Base-by-base conservation (phyloP, 2,888 invertebrate genomes). In the Chrysotoxum bicinctum region DNA sequence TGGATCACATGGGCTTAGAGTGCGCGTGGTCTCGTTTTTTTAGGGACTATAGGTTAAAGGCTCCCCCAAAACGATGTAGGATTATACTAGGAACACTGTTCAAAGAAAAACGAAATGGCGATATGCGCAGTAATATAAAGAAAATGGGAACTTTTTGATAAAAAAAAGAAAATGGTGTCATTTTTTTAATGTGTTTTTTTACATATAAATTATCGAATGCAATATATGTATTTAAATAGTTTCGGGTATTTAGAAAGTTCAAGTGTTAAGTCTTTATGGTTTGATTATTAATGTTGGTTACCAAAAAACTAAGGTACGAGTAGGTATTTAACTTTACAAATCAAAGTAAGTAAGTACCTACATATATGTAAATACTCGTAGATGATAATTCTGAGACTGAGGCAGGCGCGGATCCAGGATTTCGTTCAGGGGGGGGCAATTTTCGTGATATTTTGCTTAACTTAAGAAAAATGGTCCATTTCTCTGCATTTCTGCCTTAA, bases 101-200 rank as follows among this genome's bases (percentile, higher is more conserved):
- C 3, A 50, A 43, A 3, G 32, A 3, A 54, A 8, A 23, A 32
- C 43, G 35, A 40, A 52, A 23, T 62, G 40, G 21, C 12, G 66
- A 66, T 76, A 9, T 79, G 83, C 83, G 83, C 83, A 84, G 52
- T 60, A 30, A 66, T 62, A 40, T 16, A 45, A n/a, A 6, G 30
- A 74, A 62, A 68, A 56, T 80, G 62, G 54, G 16, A 69, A n/a
- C 74, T 64, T 43, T 73, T 48, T 48, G 19, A 30, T 32, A 69
- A 23, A 68, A 21, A 77, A 72, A 74, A 69, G 70, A 79, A 84
- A 79, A 84, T 84, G 79, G 79, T 79, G 79, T 79, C 74, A 69
- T 16, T 74, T n/a, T 52, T 68, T 69, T 23, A 50, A n/a, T n/a
- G n/a, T 66, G 64, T 8, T 32, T 19, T 12, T 35, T 2, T 35